Evolutionary conservation across 1,140 invertebrate species (phyloP), one percentile per base, ranked within the genome.

Genomic region (Drosophila pachea): DNA sequence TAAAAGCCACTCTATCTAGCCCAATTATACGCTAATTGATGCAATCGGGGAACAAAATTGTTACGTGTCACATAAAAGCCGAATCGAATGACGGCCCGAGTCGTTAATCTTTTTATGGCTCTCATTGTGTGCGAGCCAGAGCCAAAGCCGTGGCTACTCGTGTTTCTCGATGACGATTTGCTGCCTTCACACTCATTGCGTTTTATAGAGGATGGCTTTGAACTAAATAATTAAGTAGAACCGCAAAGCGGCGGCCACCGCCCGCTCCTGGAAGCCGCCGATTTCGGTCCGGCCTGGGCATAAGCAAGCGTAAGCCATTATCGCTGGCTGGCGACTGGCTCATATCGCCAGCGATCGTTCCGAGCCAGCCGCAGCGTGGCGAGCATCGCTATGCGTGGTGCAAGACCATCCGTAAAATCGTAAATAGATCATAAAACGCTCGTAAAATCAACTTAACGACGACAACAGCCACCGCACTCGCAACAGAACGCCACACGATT

Each of bases 341-440:
- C 59, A 83, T 67, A n/a, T 66, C 83, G 76, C 55, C 55, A 32
- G 50, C 63, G 78, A 74, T 74, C 60, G 50, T 45, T 61, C 55
- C 62, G 59, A 61, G 31, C 49, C 70, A 56, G 71, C 60, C 50
- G 47, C 38, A 35, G 53, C 55, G 45, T 36, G 47, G 64, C 50
- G 47, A 52, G 11, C 73, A 84, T 86, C 76, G 73, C 74, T 84
- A 79, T 84, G 81, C 83, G 81, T 64, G 78, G 63, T 78, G 65
- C 83, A 86, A 73, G 73, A 77, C 72, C 68, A 78, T 63, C 55
- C 83, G 74, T 86, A 71, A 82, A 87, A 76, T 83, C 83, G 83
- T 87, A 87, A 87, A 87, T 87, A 87, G 83, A 79, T 83, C 83
- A 87, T 87, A 87, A 87, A 87, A 87, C 62, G 78, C 48, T 67